These are phyloP conservation scores for Hypocryptadius cinnamomeus DNA, from an alignment of 2,113 vertebrate species.

Conservation along the genomic window DNA sequence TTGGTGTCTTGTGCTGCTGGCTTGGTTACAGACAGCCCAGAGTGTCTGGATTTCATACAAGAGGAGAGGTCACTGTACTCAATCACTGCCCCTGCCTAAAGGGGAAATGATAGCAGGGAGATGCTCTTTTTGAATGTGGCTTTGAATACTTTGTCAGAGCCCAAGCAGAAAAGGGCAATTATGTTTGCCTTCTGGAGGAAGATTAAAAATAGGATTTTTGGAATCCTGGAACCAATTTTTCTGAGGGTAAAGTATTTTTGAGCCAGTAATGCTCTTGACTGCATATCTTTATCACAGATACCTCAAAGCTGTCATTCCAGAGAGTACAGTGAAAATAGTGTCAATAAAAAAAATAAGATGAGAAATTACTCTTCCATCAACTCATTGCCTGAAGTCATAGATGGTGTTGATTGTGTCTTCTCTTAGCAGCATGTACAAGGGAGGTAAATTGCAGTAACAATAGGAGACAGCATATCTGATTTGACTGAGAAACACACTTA, in stretches of 20 bases:
- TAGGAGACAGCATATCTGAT: conserved; percentile 16
- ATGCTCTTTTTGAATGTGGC: not conserved
- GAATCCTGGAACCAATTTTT: not conserved
- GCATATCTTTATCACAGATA: conserved; percentile 6
- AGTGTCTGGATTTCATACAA: not conserved
- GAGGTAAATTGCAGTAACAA: conserved; percentile 41
- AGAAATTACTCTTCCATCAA: conserved; percentile 40
- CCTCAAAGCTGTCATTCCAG: not conserved
- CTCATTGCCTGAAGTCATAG: conserved; percentile 10
- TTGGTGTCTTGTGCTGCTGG: not conserved
- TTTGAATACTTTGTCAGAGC: not conserved
- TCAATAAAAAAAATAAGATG: conserved; percentile 33
- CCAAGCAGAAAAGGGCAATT: not conserved
- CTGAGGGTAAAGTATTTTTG: not conserved
- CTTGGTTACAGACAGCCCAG: not conserved
- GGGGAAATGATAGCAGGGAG: not conserved
- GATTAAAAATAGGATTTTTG: not conserved
- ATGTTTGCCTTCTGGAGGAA: not conserved
- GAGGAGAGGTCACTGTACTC: not conserved
- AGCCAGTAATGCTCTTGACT: not conserved
- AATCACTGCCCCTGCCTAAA: not conserved
- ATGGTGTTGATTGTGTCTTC: conserved; percentile 38
- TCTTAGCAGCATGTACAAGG: conserved; percentile 1
- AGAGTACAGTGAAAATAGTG: not conserved
- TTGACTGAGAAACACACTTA: not conserved